Conservation (phyloP, 2,888 invertebrate genomes). For the Caenorhabditis sulstoni region DNA sequence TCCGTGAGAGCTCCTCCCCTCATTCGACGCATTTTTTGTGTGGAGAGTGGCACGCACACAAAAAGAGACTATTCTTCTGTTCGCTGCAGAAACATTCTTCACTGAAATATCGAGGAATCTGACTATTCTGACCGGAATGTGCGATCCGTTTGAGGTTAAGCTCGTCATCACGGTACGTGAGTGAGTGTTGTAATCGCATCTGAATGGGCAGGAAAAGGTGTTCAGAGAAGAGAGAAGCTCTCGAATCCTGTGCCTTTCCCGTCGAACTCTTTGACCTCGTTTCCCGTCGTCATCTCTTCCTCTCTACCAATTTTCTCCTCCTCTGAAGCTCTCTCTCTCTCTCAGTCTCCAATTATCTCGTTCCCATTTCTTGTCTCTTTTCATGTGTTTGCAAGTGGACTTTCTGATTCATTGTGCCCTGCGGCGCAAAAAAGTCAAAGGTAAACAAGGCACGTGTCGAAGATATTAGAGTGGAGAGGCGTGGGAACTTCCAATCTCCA, state of each 20-base stretch:
- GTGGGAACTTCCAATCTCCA: slow-evolving; percentile 39
- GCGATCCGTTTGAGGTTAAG: slow-evolving; percentile 41
- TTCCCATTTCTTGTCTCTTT: slow-evolving; percentile 11
- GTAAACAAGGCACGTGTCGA: slow-evolving; percentile 38
- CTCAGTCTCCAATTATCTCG: slow-evolving; percentile 27
- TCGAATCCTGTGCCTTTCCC: neutral
- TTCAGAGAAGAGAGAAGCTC: no score
- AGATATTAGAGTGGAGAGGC: slow-evolving; percentile 34
- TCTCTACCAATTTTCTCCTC: slow-evolving; percentile 8
- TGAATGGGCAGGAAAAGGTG: no score
- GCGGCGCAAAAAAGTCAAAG: slow-evolving; percentile 39
- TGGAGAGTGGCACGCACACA: slow-evolving; percentile 37
- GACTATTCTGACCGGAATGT: slow-evolving; percentile 27
- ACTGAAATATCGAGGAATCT: neutral
- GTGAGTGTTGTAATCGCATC: neutral
- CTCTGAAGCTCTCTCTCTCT: neutral
- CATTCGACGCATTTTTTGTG: slow-evolving; percentile 51
- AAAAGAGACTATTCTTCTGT: slow-evolving; percentile 29
- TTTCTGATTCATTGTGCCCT: slow-evolving; percentile 29
- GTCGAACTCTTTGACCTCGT: neutral
- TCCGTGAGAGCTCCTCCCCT: slow-evolving; percentile 52
- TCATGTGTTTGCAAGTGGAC: slow-evolving; percentile 16
- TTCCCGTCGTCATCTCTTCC: neutral
- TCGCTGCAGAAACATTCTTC: slow-evolving; percentile 1
- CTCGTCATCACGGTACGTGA: slow-evolving; percentile 52